Evolutionary conservation across 2,888 invertebrate species (phyloP), one percentile per base, ranked within the genome.

Genomic region (Pammene aurita): DNA sequence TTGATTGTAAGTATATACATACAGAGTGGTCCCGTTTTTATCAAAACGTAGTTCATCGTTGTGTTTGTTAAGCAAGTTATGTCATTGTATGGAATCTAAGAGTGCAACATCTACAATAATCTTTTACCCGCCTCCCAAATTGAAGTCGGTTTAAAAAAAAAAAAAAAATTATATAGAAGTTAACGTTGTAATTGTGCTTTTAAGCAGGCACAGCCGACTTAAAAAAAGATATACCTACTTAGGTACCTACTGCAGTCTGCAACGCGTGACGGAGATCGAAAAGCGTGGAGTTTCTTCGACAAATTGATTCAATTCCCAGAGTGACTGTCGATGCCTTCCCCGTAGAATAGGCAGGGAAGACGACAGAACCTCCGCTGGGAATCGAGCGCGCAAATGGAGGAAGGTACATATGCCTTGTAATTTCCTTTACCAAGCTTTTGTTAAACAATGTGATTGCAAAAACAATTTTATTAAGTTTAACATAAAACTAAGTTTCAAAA

Each of bases 261-360:
- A 26, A 80, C 76, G 80, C 74, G 78, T 77, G 77, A 81, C 78
- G 81, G 78, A 84, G 81, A 84, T 80, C 72, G 80, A 82, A 80
- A 78, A 76, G 81, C 78, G 77, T 81, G 80, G 84, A 83, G 85
- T 87, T 84, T 82, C 82, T 81, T 76, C 84, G 84, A 84, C 86
- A 89, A 89, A 89, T 90, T 89, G 88, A 88, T 88, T 88, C 81
- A 81, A 84, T 86, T 88, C 87, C 87, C 84, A 75, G 74, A 61
- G 84, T 83, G 80, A 80, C 81, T 84, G 82, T 82, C 80, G 80
- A 72, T 77, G 79, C 73, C 75, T 75, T 80, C 79, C 73, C 74
- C 65, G 72, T 73, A 81, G 80, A 77, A 72, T 68, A 67, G 72
- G 74, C 76, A 74, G 73, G 48, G 56, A 66, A 61, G 55, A 66